Percentiles rank a stretch among this genome's conserved stretches.
These are phyloP conservation scores for Dilophus febrilis DNA, from an alignment of 2,888 invertebrate genomes.

Conservation along the genomic window DNA sequence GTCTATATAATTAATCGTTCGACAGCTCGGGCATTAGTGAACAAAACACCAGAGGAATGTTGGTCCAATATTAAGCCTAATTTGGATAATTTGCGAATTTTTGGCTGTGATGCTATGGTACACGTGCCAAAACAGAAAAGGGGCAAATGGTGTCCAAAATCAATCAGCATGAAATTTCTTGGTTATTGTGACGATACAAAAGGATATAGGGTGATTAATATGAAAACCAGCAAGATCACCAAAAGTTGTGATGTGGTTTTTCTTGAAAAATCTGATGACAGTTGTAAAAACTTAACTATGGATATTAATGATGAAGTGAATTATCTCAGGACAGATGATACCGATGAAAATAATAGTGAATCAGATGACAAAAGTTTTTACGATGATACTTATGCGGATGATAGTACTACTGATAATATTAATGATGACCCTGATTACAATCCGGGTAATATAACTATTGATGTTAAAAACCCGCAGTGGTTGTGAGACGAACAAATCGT, in stretches of 20 bases:
- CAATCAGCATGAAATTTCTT: slow-evolving; percentile 16
- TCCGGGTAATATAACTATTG: no score
- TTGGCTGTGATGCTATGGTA: slow-evolving; percentile 21
- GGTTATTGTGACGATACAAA: slow-evolving; percentile 18
- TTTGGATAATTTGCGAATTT: slow-evolving; percentile 19
- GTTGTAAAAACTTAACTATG: no score
- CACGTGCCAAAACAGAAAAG: slow-evolving; percentile 19
- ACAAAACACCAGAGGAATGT: slow-evolving; percentile 20
- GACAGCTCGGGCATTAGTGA: slow-evolving; percentile 2
- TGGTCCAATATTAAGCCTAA: slow-evolving; percentile 21
- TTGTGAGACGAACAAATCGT: no score
- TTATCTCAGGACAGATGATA: no score
- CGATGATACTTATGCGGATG: no score
- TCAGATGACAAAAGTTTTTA: no score
- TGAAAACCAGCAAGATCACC: slow-evolving; percentile 2
- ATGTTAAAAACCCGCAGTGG: no score
- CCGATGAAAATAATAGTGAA: no score
- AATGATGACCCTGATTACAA: no score
- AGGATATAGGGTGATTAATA: slow-evolving; percentile 12
- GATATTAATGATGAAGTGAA: no score
- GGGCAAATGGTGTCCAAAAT: slow-evolving; percentile 18
- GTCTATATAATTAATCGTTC: slow-evolving; percentile 8
- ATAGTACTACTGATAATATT: no score
- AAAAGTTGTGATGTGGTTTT: slow-evolving; percentile 5
- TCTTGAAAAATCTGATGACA: no score